Conservation (phyloP, 2,797 vertebrate species). For the Glyptemys insculpta region DNA sequence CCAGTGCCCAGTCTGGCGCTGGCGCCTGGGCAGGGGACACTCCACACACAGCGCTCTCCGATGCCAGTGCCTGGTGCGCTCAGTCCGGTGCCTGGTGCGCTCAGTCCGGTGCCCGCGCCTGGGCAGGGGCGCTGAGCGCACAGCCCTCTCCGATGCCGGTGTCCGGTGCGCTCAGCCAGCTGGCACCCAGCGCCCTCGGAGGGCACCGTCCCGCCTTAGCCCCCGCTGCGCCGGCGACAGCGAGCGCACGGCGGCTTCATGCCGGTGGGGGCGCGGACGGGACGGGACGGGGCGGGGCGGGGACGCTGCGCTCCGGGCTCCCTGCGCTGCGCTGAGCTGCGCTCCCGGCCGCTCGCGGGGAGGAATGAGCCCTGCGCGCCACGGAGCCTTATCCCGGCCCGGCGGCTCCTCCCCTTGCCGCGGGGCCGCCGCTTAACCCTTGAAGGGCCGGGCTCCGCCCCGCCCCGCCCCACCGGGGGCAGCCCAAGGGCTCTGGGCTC, state of each 20-base stretch:
- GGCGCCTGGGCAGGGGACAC: neutral
- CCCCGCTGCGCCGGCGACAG: constrained; percentile 27
- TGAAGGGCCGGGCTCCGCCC: neutral
- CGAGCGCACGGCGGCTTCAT: neutral
- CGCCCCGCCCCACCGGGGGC: neutral
- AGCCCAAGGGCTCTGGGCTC: too few relatives aligned
- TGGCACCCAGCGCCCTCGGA: constrained; percentile 27
- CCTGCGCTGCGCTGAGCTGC: neutral
- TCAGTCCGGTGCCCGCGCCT: too few relatives aligned
- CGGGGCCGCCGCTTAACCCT: constrained; percentile 53
- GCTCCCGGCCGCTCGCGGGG: constrained; percentile 18
- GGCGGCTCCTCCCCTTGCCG: constrained; percentile 59
- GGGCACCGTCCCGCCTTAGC: neutral
- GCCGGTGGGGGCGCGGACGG: constrained; percentile 15
- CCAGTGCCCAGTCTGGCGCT: too few relatives aligned
- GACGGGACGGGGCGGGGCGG: neutral
- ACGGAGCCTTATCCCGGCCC: constrained; percentile 66
- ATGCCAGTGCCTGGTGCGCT: too few relatives aligned
- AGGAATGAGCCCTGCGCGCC: constrained; percentile 45
- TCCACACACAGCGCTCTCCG: neutral
- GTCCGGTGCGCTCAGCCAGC: neutral
- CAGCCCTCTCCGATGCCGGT: too few relatives aligned
- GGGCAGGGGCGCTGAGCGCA: too few relatives aligned
- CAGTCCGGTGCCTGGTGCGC: too few relatives aligned
- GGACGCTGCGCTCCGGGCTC: constrained; percentile 25